phyloP scores from a whole-genome alignment of 1,140 invertebrate genomes.

The Coelopa frigida region DNA sequence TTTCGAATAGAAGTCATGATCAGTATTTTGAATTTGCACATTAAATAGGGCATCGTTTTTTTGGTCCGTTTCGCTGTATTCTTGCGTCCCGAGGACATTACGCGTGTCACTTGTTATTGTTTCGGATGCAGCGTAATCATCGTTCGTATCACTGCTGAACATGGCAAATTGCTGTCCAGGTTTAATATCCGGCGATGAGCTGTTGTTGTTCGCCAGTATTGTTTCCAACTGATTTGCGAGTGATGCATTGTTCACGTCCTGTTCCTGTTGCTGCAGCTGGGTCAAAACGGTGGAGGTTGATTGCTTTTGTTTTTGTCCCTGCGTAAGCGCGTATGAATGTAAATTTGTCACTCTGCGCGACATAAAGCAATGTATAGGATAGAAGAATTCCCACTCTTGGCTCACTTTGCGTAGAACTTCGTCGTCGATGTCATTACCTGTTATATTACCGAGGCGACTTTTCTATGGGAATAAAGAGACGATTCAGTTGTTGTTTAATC shows the following conservation, averaged over 20 bases:
- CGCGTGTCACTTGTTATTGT: neutral
- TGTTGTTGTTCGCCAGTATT: neutral
- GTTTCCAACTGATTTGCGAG: neutral
- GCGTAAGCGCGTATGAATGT: constrained; percentile 37
- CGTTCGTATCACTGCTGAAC: constrained; percentile 14
- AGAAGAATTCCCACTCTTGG: constrained; percentile 39
- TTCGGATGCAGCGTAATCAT: constrained; percentile 5
- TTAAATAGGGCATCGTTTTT: constrained; percentile 3
- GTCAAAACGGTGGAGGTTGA: neutral
- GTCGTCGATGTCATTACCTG: constrained; percentile 15
- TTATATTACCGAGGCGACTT: constrained; percentile 12
- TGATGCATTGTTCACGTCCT: neutral
- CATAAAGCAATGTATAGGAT: constrained; percentile 33
- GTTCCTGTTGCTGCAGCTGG: neutral
- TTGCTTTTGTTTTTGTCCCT: constrained; percentile 12
- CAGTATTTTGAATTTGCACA: constrained; percentile 13
- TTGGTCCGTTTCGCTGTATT: neutral
- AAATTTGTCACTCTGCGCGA: constrained; percentile 32
- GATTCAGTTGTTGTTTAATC: neutral
- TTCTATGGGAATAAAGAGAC: constrained; percentile 6
- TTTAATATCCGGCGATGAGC: neutral
- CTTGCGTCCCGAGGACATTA: neutral
- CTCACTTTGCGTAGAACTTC: constrained; percentile 21
- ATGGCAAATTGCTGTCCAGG: no score
- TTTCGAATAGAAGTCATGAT: constrained; percentile 19